Evolutionary conservation across 2,888 invertebrate genomes (phyloP), one percentile per base, ranked within the genome.

Genomic region (Plutella xylostella): DNA sequence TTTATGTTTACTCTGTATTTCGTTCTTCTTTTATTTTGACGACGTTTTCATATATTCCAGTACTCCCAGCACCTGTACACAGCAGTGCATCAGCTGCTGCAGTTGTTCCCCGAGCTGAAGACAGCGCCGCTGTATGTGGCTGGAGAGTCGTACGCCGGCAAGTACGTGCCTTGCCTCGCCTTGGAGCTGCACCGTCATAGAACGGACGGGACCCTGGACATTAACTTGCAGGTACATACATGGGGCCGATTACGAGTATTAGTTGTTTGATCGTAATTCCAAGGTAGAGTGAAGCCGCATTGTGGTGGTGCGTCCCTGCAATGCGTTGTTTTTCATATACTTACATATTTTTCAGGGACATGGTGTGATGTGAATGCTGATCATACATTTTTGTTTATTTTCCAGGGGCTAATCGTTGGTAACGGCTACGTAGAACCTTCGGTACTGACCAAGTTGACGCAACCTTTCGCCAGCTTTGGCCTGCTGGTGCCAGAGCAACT

Each of bases 101-200:
- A 79, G 51, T 54, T 90, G 2, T 91, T 89, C 63, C 86, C 87
- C 0, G 85, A 87, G 50, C 72, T 87, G 28, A 75, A 78, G 51
- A 51, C 58, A 4, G 86, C 85, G 28, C 88, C 88, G 2, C 78
- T 91, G 51, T 90, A 83, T 63, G 67, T 89, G 1, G 86, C 88
- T 1, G 90, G 90, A 7, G 90, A 90, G 67, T 88, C 88, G 0
- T 89, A 88, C 60, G 89, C 86, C 4, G 89, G 89, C 51, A 85
- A 85, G 56, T 85, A 85, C 49, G 80, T 85, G 4, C 85, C 89
- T 0, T 85, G 88, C 0, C 68, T 91, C 34, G 87, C 84, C 0
- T 76, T 82, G 57, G 79, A 86, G 54, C 85, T 88, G 40, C 86
- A 86, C 53, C 63, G 61, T 31, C 65, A 72, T 33, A 80, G 66